Evolutionary conservation across 2,797 vertebrate genomes (phyloP).

Genomic region (Schizothorax lantsangensis): DNA sequence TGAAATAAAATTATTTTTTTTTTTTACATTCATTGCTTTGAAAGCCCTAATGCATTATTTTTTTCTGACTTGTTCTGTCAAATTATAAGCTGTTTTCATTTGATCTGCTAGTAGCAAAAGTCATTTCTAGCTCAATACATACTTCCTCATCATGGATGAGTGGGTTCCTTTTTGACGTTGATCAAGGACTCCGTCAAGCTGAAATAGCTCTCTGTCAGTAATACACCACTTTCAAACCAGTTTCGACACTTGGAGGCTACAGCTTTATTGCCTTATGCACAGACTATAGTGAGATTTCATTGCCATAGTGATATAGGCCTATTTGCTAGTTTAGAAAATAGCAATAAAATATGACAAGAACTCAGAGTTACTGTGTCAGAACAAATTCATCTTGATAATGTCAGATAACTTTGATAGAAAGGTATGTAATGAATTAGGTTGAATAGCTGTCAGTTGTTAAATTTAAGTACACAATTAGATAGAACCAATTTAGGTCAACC

Average conservation of each 20-base stretch:
- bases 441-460: too few relatives aligned
- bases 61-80: background rate
- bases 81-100: background rate
- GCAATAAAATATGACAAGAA: too few relatives aligned
- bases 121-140: background rate
- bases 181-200: background rate
- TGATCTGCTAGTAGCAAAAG: constrained; percentile 7
- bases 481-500: too few relatives aligned
- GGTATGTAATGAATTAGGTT: too few relatives aligned
- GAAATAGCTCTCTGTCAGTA: background rate
- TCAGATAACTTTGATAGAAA: too few relatives aligned
- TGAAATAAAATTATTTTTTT: background rate
- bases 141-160: background rate
- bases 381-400: too few relatives aligned
- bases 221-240: background rate
- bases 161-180: background rate
- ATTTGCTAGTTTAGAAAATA: too few relatives aligned
- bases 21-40: background rate
- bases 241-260: background rate
- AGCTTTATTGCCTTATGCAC: background rate
- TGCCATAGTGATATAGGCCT: background rate
- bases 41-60: background rate
- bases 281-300: background rate
- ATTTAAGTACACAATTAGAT: too few relatives aligned
- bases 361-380: too few relatives aligned